These are phyloP conservation scores for Anastatus disparis DNA, from an alignment of 1,140 invertebrate species.

Conservation along the genomic window DNA sequence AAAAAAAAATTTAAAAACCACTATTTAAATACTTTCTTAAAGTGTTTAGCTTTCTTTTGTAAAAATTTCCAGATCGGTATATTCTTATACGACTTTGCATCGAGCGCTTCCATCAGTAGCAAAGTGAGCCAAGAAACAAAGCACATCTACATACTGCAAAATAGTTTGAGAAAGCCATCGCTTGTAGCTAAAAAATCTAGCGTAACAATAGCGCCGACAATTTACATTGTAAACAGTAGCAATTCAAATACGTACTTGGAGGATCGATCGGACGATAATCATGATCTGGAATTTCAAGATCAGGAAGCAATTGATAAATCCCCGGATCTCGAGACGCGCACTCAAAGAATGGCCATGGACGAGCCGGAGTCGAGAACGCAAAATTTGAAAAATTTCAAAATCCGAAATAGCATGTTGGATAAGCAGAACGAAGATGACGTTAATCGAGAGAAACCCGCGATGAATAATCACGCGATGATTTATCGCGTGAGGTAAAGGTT, in stretches of 20 bases:
- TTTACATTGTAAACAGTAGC: constrained; percentile 31
- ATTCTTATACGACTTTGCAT: constrained; percentile 63
- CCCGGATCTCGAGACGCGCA: neutral
- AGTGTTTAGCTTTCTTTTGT: too few species aligned
- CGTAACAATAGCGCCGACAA: constrained; percentile 36
- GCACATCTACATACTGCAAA: constrained; percentile 60
- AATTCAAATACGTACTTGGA: constrained; percentile 4
- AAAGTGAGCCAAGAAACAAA: constrained; percentile 61
- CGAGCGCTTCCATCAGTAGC: constrained; percentile 55
- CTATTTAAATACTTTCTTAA: too few species aligned
- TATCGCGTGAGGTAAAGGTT: constrained; percentile 52
- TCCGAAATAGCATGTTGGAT: neutral
- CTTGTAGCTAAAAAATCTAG: neutral
- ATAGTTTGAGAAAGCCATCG: constrained; percentile 40
- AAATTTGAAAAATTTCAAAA: constrained; percentile 56
- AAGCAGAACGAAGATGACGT: neutral
- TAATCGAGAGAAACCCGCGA: constrained; percentile 47
- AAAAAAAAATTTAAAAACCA: too few species aligned
- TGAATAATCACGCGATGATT: constrained; percentile 59
- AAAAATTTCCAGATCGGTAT: constrained; percentile 55
- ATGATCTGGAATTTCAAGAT: neutral
- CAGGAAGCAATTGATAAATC: neutral
- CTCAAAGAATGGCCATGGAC: constrained; percentile 15
- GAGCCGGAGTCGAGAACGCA: constrained; percentile 50
- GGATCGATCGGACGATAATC: constrained; percentile 24